Conservation (phyloP, 2,888 invertebrate species). For the Villa cingulata region DNA sequence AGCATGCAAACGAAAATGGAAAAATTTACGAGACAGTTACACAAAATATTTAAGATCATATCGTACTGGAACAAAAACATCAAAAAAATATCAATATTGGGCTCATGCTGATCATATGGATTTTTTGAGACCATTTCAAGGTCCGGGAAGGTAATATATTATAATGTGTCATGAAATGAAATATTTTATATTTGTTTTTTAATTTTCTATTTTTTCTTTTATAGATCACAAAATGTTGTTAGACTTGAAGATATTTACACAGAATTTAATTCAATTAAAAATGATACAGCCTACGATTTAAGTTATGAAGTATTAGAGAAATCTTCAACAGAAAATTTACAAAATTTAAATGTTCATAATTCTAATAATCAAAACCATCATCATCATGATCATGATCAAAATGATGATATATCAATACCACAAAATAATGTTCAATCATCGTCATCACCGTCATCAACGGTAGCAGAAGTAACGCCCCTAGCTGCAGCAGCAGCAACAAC, state of each 20-base stretch:
- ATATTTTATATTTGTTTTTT: background rate
- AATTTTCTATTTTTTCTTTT: constrained; percentile 2
- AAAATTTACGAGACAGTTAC: constrained; percentile 35
- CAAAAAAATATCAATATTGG: constrained; percentile 35
- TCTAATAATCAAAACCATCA: background rate
- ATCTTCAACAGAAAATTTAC: constrained; percentile 5
- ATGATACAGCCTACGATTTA: constrained; percentile 7
- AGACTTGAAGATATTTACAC: background rate
- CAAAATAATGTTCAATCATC: background rate
- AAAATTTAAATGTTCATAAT: background rate
- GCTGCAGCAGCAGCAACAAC: constrained; percentile 1
- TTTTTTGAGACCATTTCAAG: constrained; percentile 33
- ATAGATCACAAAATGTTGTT: background rate
- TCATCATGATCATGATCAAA: too few species aligned
- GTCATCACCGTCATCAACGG: too few species aligned
- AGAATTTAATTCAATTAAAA: background rate
- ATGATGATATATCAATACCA: background rate
- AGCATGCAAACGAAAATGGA: constrained; percentile 35
- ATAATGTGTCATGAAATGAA: too few species aligned
- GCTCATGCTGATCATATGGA: constrained; percentile 36
- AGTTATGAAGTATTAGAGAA: constrained; percentile 11
- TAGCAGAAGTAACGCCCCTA: too few species aligned
- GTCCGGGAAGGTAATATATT: constrained; percentile 27
- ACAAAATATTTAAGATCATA: constrained; percentile 35
- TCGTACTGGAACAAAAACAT: constrained; percentile 33